Evolutionary conservation across 2,797 vertebrate genomes (phyloP).

Genomic region (Oceanodroma leucorhoa): DNA sequence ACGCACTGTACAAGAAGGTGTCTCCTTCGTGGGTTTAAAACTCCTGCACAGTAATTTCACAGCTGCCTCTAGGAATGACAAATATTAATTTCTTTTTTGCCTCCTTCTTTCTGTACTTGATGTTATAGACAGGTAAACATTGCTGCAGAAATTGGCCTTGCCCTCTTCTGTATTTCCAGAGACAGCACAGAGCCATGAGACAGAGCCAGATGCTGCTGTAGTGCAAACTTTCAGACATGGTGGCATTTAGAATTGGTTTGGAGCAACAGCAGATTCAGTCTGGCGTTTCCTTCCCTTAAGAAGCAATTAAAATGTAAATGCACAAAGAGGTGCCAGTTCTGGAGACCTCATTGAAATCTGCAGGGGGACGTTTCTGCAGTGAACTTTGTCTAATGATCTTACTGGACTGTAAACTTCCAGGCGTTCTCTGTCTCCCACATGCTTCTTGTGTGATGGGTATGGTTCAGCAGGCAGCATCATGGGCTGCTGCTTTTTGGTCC

Average conservation of each 20-base stretch:
- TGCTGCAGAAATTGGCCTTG: background rate
- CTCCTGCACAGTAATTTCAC: background rate
- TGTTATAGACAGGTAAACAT: background rate
- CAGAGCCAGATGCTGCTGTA: rapidly evolving
- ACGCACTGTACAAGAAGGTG: background rate
- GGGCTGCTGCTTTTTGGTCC: background rate
- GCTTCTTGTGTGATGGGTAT: background rate
- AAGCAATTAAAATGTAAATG: constrained; percentile 28
- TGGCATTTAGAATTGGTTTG: background rate
- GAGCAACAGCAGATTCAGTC: background rate
- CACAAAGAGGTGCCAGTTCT: background rate
- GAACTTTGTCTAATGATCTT: constrained; percentile 41
- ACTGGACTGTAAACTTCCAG: background rate
- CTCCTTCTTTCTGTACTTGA: background rate
- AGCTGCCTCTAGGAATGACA: background rate
- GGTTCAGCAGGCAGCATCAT: background rate
- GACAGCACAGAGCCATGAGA: background rate
- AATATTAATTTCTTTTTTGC: background rate
- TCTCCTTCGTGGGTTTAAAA: background rate
- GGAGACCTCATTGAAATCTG: background rate
- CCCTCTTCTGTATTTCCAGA: background rate
- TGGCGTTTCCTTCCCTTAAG: background rate
- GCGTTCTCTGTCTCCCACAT: background rate
- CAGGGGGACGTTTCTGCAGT: background rate
- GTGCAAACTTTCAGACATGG: background rate